Evolutionary conservation across 2,797 vertebrate species (phyloP), one percentile per base, ranked within the genome.

Genomic region (Thaleichthys pacificus): DNA sequence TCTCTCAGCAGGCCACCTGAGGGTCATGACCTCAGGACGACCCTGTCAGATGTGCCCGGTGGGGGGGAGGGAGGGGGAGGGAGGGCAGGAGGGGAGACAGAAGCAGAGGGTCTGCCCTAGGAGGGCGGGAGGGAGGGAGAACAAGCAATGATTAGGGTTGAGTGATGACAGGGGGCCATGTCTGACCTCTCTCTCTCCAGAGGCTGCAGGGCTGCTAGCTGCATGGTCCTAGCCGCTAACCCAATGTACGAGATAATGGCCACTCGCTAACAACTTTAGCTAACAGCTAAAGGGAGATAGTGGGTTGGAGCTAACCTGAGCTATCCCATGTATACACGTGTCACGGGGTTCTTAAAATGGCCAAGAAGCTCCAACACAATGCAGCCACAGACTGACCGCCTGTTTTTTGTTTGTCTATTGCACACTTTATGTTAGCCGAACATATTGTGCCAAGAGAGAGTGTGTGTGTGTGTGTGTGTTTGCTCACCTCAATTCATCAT

Each of bases 11-110:
- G 93, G 93, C 95, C 95, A 96, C 95, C 94, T 95, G 93, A 94
- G 95, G 96, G 95, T 96, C 95, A 90, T 92, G 96, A 97, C 96
- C 96, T 94, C 93, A 90, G 88, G 88, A 91, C 93, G 95, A 97
- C 96, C 96, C 93, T 93, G 80, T 93, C 93, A 93, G 93, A 95
- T 95, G 95, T 95, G 95, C 94, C 93, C 94, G 94, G 93, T 67
- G 89, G 93, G 90, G 91, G 88, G 92, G 91, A 94, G 92, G 91
- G 91, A 93, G 93, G 91, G 90, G 92, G 91, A 92, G 92, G 90
- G 90, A 12, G 14, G 2, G 61, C 24, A 35, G 35, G 60, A 32
- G 32, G 51, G 85, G 70, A 28, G 67, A 69, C 42, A n/a, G 51
- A 22, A 62, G 30, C 30, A 32, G 30, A 4, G 30, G 30, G 3